Evolutionary conservation across 2,113 vertebrate species (phyloP), one percentile per base, ranked within the genome.

Genomic region (Malurus melanocephalus): DNA sequence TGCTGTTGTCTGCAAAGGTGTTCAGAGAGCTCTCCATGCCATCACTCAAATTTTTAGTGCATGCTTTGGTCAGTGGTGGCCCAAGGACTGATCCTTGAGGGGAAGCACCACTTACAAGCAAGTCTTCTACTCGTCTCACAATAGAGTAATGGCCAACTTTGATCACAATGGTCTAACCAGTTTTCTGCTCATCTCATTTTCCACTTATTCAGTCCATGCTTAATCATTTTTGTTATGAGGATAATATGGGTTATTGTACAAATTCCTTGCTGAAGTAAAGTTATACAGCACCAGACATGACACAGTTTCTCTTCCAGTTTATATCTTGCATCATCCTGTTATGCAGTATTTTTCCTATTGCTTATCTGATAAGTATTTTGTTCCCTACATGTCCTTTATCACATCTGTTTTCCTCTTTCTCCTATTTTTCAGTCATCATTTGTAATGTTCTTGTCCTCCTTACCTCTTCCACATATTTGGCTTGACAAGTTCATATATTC

Each of bases 231-330:
- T 78, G 2, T 9, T 78, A 2, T 42, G 22, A 69, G 9, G 6
- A 28, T 42, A 66, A 35, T 32, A 65, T 7, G 3, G 7, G 32
- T 33, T 65, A 55, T 18, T 28, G 6, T 42, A 17, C 26, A 52
- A 85, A 65, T 35, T 85, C 32, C 10, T 64, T 52, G n/a, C 8
- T 66, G 30, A 74, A 65, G 38, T 48, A 26, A 46, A 51, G 20
- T 22, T 52, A 38, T 32, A 10, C 0, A 0, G 60, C 6, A 32
- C 5, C 6, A 45, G 28, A 35, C 42, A 22, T 30, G 5, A 35
- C 5, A 35, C 28, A 2, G 43, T 75, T 84, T 80, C 21, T 77
- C 32, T 69, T 75, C 18, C 13, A 52, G 20, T 9, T 33, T 46
- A 21, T 60, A 33, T 65, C 35, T 59, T 56, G 2, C 16, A 56